These are phyloP conservation scores for Melanotus villosus DNA, from an alignment of 2,888 invertebrate species.

Conservation along the genomic window DNA sequence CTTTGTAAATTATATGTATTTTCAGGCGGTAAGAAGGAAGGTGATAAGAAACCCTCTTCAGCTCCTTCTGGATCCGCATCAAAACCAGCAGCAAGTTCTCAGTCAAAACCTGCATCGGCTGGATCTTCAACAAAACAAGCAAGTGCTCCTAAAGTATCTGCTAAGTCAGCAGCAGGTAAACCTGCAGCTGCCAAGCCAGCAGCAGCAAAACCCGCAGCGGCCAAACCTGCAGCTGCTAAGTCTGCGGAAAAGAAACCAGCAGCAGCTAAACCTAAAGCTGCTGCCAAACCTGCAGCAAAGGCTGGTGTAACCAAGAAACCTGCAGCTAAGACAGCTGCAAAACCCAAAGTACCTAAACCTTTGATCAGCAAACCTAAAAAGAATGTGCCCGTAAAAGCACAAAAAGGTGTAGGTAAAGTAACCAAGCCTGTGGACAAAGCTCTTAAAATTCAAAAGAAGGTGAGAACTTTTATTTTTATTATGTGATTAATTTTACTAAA, in stretches of 20 bases:
- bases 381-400: slow-evolving; percentile 70
- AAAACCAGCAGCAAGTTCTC: slow-evolving; percentile 59
- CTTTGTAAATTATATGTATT: slow-evolving; percentile 72
- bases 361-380: slow-evolving; percentile 67
- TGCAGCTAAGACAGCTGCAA: slow-evolving; percentile 64
- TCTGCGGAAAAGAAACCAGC: slow-evolving; percentile 57
- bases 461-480: slow-evolving; percentile 60
- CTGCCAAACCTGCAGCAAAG: slow-evolving; percentile 67
- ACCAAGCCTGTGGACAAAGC: slow-evolving; percentile 76
- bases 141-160: slow-evolving; percentile 37
- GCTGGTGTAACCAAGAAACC: slow-evolving; percentile 59
- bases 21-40: slow-evolving; percentile 63
- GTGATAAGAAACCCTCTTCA: slow-evolving; percentile 68
- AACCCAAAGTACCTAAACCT: slow-evolving; percentile 59
- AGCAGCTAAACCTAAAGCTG: no score
- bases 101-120: slow-evolving; percentile 60
- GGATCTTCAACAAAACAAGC: slow-evolving; percentile 62
- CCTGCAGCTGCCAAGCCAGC: slow-evolving; percentile 65
- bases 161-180: slow-evolving; percentile 60
- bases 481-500: no score
- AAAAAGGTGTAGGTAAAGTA: slow-evolving; percentile 71
- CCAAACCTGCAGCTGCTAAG: slow-evolving; percentile 62
- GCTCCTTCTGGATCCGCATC: slow-evolving; percentile 59
- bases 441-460: slow-evolving; percentile 89
- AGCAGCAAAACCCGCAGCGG: slow-evolving; percentile 64